Evolutionary conservation across 2,797 vertebrate species (phyloP).

Genomic region (Acipenser oxyrinchus): DNA sequence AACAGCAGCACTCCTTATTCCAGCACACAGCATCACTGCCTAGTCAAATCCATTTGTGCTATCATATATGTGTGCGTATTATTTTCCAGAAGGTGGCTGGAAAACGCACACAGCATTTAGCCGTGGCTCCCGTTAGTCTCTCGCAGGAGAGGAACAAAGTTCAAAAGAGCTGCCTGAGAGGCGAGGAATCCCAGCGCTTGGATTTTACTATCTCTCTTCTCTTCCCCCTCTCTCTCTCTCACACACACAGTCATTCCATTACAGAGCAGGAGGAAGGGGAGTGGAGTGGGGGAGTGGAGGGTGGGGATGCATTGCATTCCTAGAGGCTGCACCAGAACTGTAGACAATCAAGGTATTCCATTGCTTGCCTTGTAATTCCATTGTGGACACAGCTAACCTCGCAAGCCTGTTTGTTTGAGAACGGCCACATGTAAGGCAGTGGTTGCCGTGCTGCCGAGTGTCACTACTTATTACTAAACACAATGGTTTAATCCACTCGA

Average conservation of each 20-base stretch:
- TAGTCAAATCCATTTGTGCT: not conserved
- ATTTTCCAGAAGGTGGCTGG: not conserved
- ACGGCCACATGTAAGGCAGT: no score
- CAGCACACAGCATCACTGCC: not conserved
- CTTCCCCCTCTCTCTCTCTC: conserved; percentile 4
- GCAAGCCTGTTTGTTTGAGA: not conserved
- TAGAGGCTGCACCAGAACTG: conserved; percentile 2
- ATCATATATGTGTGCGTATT: not conserved
- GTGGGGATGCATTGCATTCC: not conserved
- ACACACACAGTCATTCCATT: conserved; percentile 13
- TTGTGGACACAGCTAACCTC: not conserved
- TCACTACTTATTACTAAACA: not conserved
- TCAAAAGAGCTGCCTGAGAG: conserved; percentile 46
- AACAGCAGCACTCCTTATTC: not conserved
- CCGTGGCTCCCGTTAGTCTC: conserved; percentile 10
- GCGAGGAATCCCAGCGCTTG: conserved; percentile 43
- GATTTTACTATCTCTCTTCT: conserved; percentile 40
- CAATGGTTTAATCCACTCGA: not conserved
- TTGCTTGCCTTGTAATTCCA: not conserved
- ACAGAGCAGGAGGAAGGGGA: not conserved
- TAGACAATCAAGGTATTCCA: not conserved
- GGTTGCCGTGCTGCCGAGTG: not conserved
- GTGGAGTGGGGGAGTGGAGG: not conserved
- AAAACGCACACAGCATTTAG: conserved; percentile 9
- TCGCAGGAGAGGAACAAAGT: conserved; percentile 43